A percentile compares a stretch with the other conserved stretches of the same genome.
phyloP scores from a whole-genome alignment of 2,113 vertebrate genomes.

The Eublepharis macularius region DNA sequence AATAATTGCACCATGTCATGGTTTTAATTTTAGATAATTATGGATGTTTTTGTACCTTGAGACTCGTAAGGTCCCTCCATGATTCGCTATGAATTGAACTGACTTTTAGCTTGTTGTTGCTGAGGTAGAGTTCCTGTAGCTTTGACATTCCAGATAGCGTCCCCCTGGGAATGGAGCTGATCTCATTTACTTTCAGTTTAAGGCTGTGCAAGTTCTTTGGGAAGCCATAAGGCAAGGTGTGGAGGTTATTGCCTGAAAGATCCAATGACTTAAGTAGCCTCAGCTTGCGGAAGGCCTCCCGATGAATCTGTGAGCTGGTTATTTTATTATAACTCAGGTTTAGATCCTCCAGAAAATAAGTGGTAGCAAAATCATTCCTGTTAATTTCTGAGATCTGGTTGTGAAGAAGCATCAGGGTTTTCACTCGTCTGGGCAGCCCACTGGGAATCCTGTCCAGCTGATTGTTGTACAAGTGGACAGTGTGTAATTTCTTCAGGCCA shows the following conservation, averaged over 20 bases:
- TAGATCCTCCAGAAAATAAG: slow-evolving; percentile 92
- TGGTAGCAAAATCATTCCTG: slow-evolving; percentile 88
- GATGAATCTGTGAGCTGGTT: slow-evolving; percentile 84
- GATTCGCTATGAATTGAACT: slow-evolving; percentile 88
- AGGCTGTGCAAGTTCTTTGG: slow-evolving; percentile 89
- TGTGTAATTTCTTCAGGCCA: slow-evolving; percentile 95
- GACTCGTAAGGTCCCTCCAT: slow-evolving; percentile 86
- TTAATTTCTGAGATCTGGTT: slow-evolving; percentile 90
- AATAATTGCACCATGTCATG: not conserved
- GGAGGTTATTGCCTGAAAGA: slow-evolving; percentile 90
- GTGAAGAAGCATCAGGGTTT: slow-evolving; percentile 95
- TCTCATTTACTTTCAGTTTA: slow-evolving; percentile 89
- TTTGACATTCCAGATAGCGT: slow-evolving; percentile 88
- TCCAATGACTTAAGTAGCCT: slow-evolving; percentile 88
- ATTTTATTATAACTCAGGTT: slow-evolving; percentile 98
- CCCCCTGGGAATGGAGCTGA: slow-evolving; percentile 82
- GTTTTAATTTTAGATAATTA: not conserved
- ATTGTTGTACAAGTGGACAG: slow-evolving; percentile 97
- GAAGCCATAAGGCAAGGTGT: slow-evolving; percentile 83
- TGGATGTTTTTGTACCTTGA: slow-evolving; percentile 79
- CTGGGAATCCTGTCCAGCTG: slow-evolving; percentile 90
- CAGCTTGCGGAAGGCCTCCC: slow-evolving; percentile 93
- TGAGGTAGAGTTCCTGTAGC: slow-evolving; percentile 87
- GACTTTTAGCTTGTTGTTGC: slow-evolving; percentile 87
- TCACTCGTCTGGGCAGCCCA: slow-evolving; percentile 89